Percentiles rank a stretch among this genome's conserved stretches.
Conservation (phyloP, 2,888 invertebrate species). For the Mactromeris polynyma region DNA sequence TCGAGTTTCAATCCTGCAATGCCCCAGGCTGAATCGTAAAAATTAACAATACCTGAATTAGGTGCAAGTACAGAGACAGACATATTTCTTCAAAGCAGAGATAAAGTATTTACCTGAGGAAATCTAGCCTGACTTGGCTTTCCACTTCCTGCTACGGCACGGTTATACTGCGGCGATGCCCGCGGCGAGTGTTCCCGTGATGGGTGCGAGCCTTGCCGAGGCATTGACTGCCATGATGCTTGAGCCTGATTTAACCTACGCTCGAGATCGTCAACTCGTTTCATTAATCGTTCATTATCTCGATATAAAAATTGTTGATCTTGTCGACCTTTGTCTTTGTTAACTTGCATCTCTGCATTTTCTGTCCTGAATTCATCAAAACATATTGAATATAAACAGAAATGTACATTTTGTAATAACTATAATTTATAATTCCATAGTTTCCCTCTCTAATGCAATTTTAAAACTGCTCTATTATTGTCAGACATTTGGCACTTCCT, state of each 20-base stretch:
- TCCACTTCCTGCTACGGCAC: constrained; percentile 60
- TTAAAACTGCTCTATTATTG: too few relatives aligned
- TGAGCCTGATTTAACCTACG: constrained; percentile 66
- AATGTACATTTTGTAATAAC: too few relatives aligned
- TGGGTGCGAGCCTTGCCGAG: constrained; percentile 58
- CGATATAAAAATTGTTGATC: constrained; percentile 96
- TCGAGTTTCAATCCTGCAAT: too few relatives aligned
- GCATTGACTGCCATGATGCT: constrained; percentile 68
- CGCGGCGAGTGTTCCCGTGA: constrained; percentile 66
- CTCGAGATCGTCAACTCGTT: constrained; percentile 91
- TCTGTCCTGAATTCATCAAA: constrained; percentile 90
- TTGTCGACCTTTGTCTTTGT: constrained; percentile 92
- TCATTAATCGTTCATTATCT: constrained; percentile 95
- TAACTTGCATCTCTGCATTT: constrained; percentile 93
- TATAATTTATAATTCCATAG: too few relatives aligned
- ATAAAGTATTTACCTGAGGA: constrained; percentile 20
- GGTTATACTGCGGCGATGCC: constrained; percentile 60
- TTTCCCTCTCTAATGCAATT: too few relatives aligned
- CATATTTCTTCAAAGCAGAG: not conserved
- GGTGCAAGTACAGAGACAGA: too few relatives aligned
- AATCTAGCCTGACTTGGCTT: constrained; percentile 26
- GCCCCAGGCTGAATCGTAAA: too few relatives aligned
- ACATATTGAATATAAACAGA: too few relatives aligned
- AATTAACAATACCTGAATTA: too few relatives aligned
- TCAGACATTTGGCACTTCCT: too few relatives aligned